Evolutionary conservation across 1,140 invertebrate genomes (phyloP), one percentile per base, ranked within the genome.

Genomic region (Conopomorpha cramerella): DNA sequence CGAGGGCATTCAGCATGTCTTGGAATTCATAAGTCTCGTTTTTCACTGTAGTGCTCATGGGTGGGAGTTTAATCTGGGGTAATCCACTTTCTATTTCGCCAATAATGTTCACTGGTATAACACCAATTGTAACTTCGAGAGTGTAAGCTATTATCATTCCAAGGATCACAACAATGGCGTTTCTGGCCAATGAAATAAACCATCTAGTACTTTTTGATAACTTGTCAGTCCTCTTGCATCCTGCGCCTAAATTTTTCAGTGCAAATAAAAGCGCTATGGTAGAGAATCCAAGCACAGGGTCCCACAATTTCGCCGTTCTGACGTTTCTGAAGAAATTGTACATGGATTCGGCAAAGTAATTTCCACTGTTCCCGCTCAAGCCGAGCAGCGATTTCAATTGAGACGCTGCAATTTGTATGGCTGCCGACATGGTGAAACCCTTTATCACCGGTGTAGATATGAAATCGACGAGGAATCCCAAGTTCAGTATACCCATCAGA

Each of bases 1-100:
- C 84, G 30, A 88, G 57, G 38, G 81, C 60, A 8, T 60, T 41
- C 7, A 82, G 43, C 66, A 89, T 82, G 3, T 83, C 76, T 2
- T 53, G 23, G 38, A 88, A 86, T 30, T 51, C 52, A 38, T 78
- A 59, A 41, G 32, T 49, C 10, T 50, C 39, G 42, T 81, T 80
- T 15, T 58, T 52, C 3, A 45, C 38, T 19, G 19, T 23, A 23
- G 19, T 23, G 19, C 4, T 23, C 4, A 23, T 10, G 10, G 19
- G 19, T 4, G 19, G 19, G 4, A 23, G 19, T 10, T 23, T 4
- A 6, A 23, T 10, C 19, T 10, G 19, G 4, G 19, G 19, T 10
- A 23, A 23, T 4, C 19, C 19, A 10, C 4, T 10, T 4, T 23
- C 10, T 4, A 23, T 23, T 4, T 23, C 19, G 10, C 19, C 19